Conservation (phyloP, 2,113 vertebrate genomes). For the Rostratula benghalensis region DNA sequence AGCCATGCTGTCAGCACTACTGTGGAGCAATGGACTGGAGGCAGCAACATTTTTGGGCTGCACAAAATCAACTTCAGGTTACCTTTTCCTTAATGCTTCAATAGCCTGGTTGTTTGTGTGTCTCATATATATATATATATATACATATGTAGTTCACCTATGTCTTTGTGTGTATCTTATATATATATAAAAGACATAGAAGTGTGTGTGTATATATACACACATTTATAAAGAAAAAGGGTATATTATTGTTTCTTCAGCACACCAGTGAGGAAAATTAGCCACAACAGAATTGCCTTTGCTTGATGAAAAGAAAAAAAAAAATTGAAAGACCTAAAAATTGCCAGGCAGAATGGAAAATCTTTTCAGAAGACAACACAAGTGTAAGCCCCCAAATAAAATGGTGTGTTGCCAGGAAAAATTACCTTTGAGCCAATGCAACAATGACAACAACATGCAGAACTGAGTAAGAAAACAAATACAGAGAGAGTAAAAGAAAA, state of each 20-base stretch:
- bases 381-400: constrained; percentile 18
- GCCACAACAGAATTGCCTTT: neutral
- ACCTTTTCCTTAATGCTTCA: neutral
- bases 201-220: neutral
- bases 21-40: neutral
- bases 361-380: constrained; percentile 5
- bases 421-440: constrained; percentile 43
- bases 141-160: neutral
- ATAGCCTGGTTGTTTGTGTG: neutral
- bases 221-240: neutral
- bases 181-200: neutral
- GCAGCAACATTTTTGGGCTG: neutral
- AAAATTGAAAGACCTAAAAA: neutral
- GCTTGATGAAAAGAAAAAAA: neutral
- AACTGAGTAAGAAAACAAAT: constrained; percentile 8
- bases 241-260: neutral
- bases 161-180: neutral
- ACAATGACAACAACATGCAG: constrained; percentile 14
- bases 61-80: neutral
- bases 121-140: neutral
- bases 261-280: neutral
- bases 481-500: neutral
- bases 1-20: neutral
- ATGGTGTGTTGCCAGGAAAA: constrained; percentile 28
- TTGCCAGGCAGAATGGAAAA: constrained; percentile 11